Percentiles rank a stretch among this genome's conserved stretches.
Conservation (phyloP, 2,113 vertebrate species). For the Apteryx owenii region DNA sequence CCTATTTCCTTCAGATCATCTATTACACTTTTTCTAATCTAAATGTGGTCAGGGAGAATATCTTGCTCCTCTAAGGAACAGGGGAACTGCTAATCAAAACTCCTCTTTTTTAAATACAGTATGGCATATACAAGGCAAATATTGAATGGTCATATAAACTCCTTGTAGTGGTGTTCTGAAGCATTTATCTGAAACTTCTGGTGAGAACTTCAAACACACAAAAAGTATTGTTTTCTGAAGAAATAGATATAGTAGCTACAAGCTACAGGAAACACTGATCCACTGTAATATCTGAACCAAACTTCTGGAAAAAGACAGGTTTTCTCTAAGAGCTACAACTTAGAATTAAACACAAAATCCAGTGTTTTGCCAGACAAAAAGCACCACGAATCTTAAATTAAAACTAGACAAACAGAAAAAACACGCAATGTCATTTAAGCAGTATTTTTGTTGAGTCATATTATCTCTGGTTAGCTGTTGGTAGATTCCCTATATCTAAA, state of each 20-base stretch:
- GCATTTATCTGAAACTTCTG: neutral
- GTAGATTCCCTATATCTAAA: neutral
- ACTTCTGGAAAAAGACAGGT: neutral
- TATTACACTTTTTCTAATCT: neutral
- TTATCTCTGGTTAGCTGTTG: neutral
- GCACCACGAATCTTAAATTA: neutral
- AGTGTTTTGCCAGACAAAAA: neutral
- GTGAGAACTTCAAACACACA: neutral
- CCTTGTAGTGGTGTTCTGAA: neutral
- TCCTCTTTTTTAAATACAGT: neutral
- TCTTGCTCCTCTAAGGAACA: neutral
- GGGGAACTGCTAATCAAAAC: neutral
- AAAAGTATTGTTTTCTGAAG: neutral
- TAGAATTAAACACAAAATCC: neutral
- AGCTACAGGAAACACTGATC: neutral
- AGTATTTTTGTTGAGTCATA: accelerated
- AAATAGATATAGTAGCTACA: neutral
- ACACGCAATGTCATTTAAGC: neutral
- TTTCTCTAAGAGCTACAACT: neutral
- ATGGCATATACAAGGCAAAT: neutral
- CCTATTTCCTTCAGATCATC: neutral
- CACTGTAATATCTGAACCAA: neutral
- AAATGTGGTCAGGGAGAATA: neutral
- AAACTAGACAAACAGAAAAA: neutral
- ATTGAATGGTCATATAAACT: neutral